These are phyloP conservation scores for Polymixis lichenea DNA, from an alignment of 2,888 invertebrate genomes.

Conservation along the genomic window DNA sequence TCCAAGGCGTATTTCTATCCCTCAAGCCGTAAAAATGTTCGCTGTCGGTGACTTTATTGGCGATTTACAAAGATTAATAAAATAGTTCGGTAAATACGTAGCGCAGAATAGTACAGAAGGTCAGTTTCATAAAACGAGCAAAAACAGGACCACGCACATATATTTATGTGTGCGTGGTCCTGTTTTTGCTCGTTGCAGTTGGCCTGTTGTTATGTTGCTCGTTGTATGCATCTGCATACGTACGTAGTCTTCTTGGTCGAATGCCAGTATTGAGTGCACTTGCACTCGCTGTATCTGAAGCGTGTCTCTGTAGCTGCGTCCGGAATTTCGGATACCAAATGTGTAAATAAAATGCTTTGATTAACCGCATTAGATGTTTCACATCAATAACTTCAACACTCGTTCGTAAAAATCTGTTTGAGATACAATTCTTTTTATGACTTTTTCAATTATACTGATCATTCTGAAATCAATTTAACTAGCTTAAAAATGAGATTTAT, in stretches of 20 bases:
- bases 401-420: neutral
- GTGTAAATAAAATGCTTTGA: neutral
- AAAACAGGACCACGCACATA: neutral
- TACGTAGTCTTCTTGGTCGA: neutral
- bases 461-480: neutral
- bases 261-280: neutral
- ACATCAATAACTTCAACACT: too few species aligned
- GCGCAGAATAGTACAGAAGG: conserved; percentile 3
- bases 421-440: neutral
- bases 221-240: too few species aligned
- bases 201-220: too few species aligned
- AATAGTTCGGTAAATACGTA: conserved; percentile 37
- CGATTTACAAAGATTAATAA: conserved; percentile 59
- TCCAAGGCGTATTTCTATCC: conserved; percentile 33
- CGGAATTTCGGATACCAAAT: neutral
- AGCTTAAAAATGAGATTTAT: neutral
- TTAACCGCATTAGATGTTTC: too few species aligned
- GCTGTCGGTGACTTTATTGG: conserved; percentile 56
- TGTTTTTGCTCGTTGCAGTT: too few species aligned
- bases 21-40: conserved; percentile 46
- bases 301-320: neutral
- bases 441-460: too few species aligned
- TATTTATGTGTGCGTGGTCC: too few species aligned
- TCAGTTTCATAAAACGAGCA: neutral
- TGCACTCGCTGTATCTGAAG: neutral